Evolutionary conservation across 2,797 vertebrate genomes (phyloP).

Genomic region (Carapus acus): DNA sequence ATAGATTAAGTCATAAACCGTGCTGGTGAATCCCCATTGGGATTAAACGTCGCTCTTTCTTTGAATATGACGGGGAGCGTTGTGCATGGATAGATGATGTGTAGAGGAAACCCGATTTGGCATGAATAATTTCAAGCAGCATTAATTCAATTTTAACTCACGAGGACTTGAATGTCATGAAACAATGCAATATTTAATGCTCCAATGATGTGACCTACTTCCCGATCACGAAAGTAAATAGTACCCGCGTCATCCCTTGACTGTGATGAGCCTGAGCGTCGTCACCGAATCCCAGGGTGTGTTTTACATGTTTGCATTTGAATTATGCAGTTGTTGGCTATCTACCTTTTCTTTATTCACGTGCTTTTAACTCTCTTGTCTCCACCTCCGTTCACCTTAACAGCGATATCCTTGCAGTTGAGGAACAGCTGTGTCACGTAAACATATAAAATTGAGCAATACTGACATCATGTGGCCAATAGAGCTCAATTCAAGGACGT

Average conservation of each 20-base stretch:
- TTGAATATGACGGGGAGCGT: too few relatives aligned
- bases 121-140: conserved; percentile 11
- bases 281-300: conserved; percentile 59
- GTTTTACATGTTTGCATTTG: conserved; percentile 62
- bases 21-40: too few relatives aligned
- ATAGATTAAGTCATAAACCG: not conserved
- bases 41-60: too few relatives aligned
- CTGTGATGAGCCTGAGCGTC: conserved; percentile 53
- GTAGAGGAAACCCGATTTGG: not conserved
- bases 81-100: too few relatives aligned
- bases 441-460: conserved; percentile 28
- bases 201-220: conserved; percentile 67
- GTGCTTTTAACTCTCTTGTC: conserved; percentile 49
- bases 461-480: conserved; percentile 49
- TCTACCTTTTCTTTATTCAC: conserved; percentile 61
- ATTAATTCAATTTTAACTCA: not conserved
- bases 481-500: conserved; percentile 4
- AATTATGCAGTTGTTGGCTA: conserved; percentile 69
- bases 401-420: conserved; percentile 15
- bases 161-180: conserved; percentile 15
- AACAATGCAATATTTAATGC: conserved; percentile 49
- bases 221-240: conserved; percentile 52
- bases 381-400: conserved; percentile 37
- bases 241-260: conserved; percentile 47
- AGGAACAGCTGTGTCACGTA: conserved; percentile 13